These are phyloP conservation scores for Anoplolepis gracilipes DNA, from an alignment of 1,140 invertebrate species.

Conservation along the genomic window DNA sequence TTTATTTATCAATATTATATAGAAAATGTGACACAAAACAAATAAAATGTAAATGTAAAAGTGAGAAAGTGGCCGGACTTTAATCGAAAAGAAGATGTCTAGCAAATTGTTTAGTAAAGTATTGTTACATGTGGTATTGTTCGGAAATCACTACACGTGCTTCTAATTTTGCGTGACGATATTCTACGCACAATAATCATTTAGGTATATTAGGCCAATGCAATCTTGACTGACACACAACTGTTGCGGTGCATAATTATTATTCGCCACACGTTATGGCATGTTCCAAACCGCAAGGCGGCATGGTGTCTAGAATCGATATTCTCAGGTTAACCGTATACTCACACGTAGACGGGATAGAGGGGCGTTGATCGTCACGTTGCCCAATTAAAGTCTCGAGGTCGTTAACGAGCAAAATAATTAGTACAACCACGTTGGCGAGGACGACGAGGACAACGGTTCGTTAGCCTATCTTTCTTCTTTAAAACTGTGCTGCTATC, in stretches of 20 bases:
- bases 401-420: conserved; percentile 75
- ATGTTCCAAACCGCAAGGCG: conserved; percentile 40
- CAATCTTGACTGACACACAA: conserved; percentile 53
- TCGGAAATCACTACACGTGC: neutral
- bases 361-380: conserved; percentile 66
- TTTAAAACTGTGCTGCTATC: conserved; percentile 12
- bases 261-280: conserved; percentile 52
- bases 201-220: conserved; percentile 40
- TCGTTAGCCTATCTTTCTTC: conserved; percentile 23
- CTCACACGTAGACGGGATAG: neutral
- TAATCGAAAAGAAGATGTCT: neutral
- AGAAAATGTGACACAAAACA: neutral
- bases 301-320: conserved; percentile 42
- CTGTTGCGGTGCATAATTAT: conserved; percentile 60
- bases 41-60: neutral
- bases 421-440: conserved; percentile 51
- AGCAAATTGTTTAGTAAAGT: neutral
- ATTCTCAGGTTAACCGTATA: conserved; percentile 57
- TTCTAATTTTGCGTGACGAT: conserved; percentile 27
- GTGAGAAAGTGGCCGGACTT: neutral
- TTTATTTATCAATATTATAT: neutral
- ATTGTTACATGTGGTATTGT: neutral
- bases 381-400: conserved; percentile 69
- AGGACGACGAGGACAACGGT: conserved; percentile 34
- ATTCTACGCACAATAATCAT: conserved; percentile 12